Evolutionary conservation across 2,113 vertebrate genomes (phyloP).

Genomic region (Silurus asotus): DNA sequence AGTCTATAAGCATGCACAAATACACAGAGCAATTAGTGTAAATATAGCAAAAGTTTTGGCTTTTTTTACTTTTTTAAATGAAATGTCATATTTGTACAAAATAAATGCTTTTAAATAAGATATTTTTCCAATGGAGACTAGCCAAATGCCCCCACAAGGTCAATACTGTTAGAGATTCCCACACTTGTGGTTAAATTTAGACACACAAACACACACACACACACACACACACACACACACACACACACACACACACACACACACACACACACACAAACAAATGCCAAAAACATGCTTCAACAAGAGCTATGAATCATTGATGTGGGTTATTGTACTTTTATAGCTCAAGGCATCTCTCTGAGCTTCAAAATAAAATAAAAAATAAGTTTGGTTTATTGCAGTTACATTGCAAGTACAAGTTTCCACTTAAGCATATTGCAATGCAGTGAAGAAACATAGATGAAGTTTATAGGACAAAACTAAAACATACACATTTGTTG

Average conservation of each 20-base stretch:
- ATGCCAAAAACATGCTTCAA: background rate
- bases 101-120: too few relatives aligned
- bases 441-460: background rate
- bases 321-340: conserved; percentile 42
- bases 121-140: background rate
- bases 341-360: conserved; percentile 27
- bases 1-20: background rate
- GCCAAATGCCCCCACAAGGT: background rate
- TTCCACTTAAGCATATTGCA: background rate
- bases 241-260: conserved; percentile 2
- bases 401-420: conserved; percentile 9
- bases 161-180: too few relatives aligned
- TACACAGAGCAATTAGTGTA: background rate
- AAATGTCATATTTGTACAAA: too few relatives aligned
- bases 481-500: background rate
- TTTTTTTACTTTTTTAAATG: too few relatives aligned
- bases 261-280: conserved; percentile 34
- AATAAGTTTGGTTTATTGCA: conserved; percentile 11
- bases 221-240: background rate
- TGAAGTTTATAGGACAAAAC: background rate
- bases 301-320: conserved; percentile 38
- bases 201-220: background rate
- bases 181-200: too few relatives aligned
- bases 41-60: too few relatives aligned
- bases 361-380: conserved; percentile 26